phyloP scores from a whole-genome alignment of 30 jellyfish, hydroid and myxozoan genomes.

The Chironex yamaguchii region DNA sequence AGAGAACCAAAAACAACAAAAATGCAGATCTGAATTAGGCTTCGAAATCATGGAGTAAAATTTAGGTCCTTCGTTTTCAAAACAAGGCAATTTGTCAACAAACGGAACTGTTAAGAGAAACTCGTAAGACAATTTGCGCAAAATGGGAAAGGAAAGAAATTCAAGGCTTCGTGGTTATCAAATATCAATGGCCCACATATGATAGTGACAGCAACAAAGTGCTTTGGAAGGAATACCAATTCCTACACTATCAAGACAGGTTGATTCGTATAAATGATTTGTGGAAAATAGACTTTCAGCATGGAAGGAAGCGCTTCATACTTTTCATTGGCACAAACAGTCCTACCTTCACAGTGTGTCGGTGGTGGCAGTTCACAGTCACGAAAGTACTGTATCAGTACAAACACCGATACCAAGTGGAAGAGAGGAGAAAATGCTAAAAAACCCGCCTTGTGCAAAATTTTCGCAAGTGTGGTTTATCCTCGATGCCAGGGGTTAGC shows the following conservation, averaged over 20 bases:
- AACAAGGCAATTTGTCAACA: no score
- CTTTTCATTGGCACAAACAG: slow-evolving; percentile 28
- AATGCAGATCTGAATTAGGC: no score
- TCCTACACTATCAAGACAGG: neutral
- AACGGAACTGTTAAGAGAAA: no score
- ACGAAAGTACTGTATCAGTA: slow-evolving; percentile 16
- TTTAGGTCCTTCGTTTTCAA: no score
- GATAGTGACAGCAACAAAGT: no score
- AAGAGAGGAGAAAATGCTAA: slow-evolving; percentile 22
- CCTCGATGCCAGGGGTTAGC: slow-evolving; percentile 44
- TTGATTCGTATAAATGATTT: slow-evolving; percentile 19
- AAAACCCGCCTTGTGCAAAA: slow-evolving; percentile 8
- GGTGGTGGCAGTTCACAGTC: slow-evolving; percentile 10
- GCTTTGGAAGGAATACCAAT: slow-evolving; percentile 23
- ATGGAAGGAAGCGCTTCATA: slow-evolving; percentile 39
- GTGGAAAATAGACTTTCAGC: slow-evolving; percentile 26
- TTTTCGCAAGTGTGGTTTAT: neutral
- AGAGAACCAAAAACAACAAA: no score
- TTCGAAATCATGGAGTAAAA: no score
- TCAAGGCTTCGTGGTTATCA: no score
- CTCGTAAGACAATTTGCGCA: no score
- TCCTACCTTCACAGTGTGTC: slow-evolving; percentile 13
- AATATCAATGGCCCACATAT: no score
- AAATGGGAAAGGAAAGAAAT: no score
- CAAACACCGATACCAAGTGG: slow-evolving; percentile 1